These are phyloP conservation scores for Spatula clypeata DNA, from an alignment of 2,797 vertebrate species.

Conservation along the genomic window DNA sequence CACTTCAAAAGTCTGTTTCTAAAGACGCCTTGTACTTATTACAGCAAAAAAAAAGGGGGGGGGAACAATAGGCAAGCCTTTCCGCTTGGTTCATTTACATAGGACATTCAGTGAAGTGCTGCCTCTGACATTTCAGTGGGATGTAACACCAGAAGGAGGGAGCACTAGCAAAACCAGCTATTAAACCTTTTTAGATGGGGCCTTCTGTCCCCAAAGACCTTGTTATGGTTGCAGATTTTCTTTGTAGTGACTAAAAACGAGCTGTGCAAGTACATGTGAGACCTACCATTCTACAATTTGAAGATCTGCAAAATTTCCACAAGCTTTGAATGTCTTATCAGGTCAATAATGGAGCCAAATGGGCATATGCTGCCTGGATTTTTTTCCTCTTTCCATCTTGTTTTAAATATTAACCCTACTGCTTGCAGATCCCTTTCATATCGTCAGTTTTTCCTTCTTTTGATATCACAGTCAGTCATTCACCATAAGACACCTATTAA, in stretches of 20 bases:
- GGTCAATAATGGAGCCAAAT: neutral
- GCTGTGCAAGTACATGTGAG: neutral
- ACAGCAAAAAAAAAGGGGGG: neutral
- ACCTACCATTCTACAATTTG: neutral
- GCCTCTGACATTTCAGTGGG: conserved; percentile 11
- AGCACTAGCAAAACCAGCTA: conserved; percentile 17
- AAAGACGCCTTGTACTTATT: neutral
- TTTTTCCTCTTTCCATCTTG: neutral
- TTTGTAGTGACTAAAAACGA: neutral
- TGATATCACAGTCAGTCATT: conserved; percentile 2
- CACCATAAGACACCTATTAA: conserved; percentile 26
- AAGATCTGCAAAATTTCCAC: conserved; percentile 12
- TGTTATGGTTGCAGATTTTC: conserved; percentile 5
- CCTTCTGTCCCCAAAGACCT: neutral
- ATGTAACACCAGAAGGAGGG: neutral
- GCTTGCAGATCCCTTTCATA: neutral
- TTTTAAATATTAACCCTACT: conserved; percentile 20
- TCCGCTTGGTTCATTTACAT: neutral
- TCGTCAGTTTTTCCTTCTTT: conserved; percentile 10
- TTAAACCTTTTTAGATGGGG: conserved; percentile 21
- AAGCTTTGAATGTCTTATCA: neutral
- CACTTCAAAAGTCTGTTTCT: neutral
- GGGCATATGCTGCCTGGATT: neutral
- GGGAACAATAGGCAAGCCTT: neutral
- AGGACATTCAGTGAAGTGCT: neutral